Percentiles rank a stretch among this genome's conserved stretches.
Conservation (phyloP, 1,140 invertebrate genomes). For the Lutraria rhynchaena region DNA sequence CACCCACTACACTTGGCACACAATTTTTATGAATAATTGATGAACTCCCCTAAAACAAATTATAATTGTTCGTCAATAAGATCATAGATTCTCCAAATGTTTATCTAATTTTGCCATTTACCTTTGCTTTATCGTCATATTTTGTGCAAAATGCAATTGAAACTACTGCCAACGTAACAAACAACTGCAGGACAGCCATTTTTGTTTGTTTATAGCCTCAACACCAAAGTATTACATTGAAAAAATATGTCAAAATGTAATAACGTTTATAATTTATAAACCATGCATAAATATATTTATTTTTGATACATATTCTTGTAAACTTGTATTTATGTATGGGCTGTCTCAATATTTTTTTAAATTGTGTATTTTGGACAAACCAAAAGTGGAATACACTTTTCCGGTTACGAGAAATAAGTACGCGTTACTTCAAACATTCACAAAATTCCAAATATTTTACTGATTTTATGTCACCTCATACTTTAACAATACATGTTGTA, state of each 20-base stretch:
- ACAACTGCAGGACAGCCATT: constrained; percentile 62
- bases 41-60: no score
- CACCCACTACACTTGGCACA: no score
- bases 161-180: constrained; percentile 71
- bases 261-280: no score
- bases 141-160: constrained; percentile 50
- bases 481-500: no score
- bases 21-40: no score
- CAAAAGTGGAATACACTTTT: constrained; percentile 59
- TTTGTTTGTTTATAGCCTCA: constrained; percentile 60
- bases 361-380: constrained; percentile 45
- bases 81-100: no score
- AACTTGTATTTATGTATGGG: not conserved
- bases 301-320: not conserved
- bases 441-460: no score
- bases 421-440: constrained; percentile 9
- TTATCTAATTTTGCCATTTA: constrained; percentile 24
- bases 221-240: constrained; percentile 13
- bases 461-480: no score
- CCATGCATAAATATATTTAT: not conserved
- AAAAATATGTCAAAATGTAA: no score
- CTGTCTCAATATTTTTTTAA: constrained; percentile 6
- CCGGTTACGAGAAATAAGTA: constrained; percentile 58
- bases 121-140: constrained; percentile 74
- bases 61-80: no score